These are phyloP conservation scores for Notolabrus celidotus DNA, from an alignment of 2,797 vertebrate species.

Conservation along the genomic window DNA sequence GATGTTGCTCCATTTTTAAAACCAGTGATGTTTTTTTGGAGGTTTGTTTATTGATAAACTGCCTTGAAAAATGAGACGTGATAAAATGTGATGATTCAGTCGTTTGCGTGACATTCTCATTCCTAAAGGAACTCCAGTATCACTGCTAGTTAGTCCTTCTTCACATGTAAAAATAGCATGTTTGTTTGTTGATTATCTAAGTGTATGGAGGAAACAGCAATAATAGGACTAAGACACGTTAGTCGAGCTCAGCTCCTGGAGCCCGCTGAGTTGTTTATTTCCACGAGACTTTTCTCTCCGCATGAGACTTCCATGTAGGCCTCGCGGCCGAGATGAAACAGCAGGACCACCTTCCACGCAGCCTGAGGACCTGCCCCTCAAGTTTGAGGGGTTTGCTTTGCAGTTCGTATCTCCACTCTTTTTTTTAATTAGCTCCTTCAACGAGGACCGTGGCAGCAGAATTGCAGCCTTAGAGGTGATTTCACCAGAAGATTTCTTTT, in stretches of 20 bases:
- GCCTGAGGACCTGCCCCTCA: conserved; percentile 39
- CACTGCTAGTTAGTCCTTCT: too few relatives aligned
- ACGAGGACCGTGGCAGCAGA: conserved; percentile 71
- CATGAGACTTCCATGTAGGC: conserved; percentile 52
- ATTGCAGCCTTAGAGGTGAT: conserved; percentile 77
- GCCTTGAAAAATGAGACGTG: too few relatives aligned
- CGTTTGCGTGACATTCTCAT: too few relatives aligned
- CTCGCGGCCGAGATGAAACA: conserved; percentile 61
- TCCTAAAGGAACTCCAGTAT: too few relatives aligned
- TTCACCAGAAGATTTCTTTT: conserved; percentile 68
- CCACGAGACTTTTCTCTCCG: background rate
- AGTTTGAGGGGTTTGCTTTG: conserved; percentile 37
- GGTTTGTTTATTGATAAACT: too few relatives aligned
- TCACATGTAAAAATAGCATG: too few relatives aligned
- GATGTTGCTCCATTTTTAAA: too few relatives aligned
- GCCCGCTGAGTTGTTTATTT: background rate
- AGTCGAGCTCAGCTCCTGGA: background rate
- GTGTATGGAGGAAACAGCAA: background rate
- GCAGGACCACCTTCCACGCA: conserved; percentile 38
- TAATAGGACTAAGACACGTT: background rate
- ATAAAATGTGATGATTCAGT: too few relatives aligned
- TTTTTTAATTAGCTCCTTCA: conserved; percentile 81
- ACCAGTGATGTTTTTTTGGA: too few relatives aligned
- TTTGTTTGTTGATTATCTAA: background rate
- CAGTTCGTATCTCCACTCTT: conserved; percentile 51